Percentiles rank a stretch among this genome's conserved stretches.
phyloP scores from a whole-genome alignment of 92 coral and sea anemone species.

The Pocillopora grandis region DNA sequence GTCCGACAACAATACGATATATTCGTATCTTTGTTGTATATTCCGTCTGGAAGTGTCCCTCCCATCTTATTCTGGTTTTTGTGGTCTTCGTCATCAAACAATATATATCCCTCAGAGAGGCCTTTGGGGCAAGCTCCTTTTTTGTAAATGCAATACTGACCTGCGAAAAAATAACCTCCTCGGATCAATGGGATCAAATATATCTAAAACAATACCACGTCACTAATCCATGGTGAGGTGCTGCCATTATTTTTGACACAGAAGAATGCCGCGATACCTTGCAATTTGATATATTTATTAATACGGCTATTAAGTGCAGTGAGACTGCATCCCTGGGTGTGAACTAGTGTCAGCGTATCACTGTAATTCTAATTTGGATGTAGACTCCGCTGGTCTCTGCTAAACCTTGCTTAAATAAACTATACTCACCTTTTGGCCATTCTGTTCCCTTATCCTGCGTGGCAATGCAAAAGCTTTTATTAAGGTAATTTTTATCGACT shows the following conservation, averaged over 20 bases:
- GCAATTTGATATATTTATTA: no score
- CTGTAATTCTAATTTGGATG: no score
- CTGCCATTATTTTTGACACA: no score
- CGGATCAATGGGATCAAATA: no score
- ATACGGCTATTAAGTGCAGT: no score
- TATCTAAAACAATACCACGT: no score
- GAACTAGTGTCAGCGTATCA: no score
- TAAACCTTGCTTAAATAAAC: neutral
- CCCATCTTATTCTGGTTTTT: conserved; percentile 45
- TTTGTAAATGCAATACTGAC: conserved; percentile 80
- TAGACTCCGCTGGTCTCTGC: neutral
- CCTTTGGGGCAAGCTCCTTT: conserved; percentile 59
- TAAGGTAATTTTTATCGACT: conserved; percentile 22
- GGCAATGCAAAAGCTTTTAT: conserved; percentile 50
- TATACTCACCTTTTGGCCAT: conserved; percentile 54
- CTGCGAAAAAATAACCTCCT: conserved; percentile 12
- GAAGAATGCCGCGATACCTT: no score
- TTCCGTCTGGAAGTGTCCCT: conserved; percentile 69
- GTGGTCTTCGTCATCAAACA: conserved; percentile 72
- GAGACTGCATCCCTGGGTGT: no score
- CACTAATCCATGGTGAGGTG: no score
- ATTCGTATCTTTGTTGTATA: conserved; percentile 48
- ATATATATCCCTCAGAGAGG: conserved; percentile 49
- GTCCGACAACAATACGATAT: conserved; percentile 69
- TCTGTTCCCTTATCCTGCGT: conserved; percentile 25